Percentiles rank a stretch among this genome's conserved stretches.
phyloP scores from a whole-genome alignment of 2,113 vertebrate species.

The Clupea harengus region DNA sequence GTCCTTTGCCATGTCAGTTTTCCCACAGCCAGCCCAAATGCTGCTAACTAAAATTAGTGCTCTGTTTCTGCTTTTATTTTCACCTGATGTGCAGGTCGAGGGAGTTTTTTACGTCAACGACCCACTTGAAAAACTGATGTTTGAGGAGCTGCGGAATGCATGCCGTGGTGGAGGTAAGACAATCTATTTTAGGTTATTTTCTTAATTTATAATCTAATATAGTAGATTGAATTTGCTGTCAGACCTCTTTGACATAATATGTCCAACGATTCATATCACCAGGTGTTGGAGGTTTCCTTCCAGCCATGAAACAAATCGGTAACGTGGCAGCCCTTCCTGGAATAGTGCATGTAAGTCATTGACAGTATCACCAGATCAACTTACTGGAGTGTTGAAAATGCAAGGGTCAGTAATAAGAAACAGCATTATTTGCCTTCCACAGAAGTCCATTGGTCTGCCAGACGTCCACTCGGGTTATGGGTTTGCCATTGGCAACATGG shows the following conservation, averaged over 20 bases:
- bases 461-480: constrained; percentile 98
- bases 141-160: constrained; percentile 93
- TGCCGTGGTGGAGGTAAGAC: constrained; percentile 87
- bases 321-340: constrained; percentile 96
- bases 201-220: no score
- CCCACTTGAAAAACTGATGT: constrained; percentile 93
- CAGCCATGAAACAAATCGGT: constrained; percentile 98
- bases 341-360: constrained; percentile 88
- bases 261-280: not conserved
- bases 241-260: not conserved
- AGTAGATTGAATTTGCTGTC: not conserved
- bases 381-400: not conserved
- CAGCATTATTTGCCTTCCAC: constrained; percentile 31
- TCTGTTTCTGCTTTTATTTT: not conserved
- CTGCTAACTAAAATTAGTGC: not conserved
- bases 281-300: constrained; percentile 94
- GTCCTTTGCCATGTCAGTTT: no score
- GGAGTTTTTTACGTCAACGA: constrained; percentile 96
- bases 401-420: not conserved
- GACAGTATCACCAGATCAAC: not conserved
- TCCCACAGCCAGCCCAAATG: no score
- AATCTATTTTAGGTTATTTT: not conserved
- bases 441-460: constrained; percentile 93
- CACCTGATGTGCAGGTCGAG: constrained; percentile 78
- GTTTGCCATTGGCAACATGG: constrained; percentile 98